Conservation (phyloP, 2,113 vertebrate genomes). For the Anseranas semipalmata region DNA sequence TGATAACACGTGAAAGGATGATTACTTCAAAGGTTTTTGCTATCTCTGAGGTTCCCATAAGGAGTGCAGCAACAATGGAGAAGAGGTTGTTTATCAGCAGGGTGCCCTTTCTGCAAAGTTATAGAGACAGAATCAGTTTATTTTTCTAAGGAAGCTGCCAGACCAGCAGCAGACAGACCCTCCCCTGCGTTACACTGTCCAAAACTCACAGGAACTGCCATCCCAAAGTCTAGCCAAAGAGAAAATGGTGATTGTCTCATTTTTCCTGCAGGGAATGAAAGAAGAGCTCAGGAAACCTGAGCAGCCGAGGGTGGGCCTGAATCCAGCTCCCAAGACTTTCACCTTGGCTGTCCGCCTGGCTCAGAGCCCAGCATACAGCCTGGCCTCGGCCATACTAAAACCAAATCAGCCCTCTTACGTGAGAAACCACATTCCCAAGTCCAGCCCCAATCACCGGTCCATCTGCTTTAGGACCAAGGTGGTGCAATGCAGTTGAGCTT, state of each 20-base stretch:
- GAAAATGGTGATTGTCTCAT: background rate
- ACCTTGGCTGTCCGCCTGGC: background rate
- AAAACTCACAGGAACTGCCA: background rate
- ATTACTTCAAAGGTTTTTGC: constrained; percentile 88
- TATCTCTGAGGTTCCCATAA: constrained; percentile 88
- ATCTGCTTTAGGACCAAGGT: rapidly evolving
- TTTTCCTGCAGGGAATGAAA: background rate
- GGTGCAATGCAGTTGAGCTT: rapidly evolving
- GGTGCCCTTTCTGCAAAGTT: constrained; percentile 85
- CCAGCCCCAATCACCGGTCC: background rate
- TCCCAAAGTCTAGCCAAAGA: background rate
- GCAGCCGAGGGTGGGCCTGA: background rate
- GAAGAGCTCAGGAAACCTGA: background rate
- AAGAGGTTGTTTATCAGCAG: constrained; percentile 95
- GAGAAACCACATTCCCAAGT: background rate
- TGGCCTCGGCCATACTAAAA: rapidly evolving
- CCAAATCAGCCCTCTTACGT: background rate
- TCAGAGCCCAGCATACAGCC: background rate
- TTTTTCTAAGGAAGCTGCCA: background rate
- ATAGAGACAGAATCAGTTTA: background rate
- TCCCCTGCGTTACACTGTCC: rapidly evolving
- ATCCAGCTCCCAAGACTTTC: background rate
- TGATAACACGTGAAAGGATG: constrained; percentile 84
- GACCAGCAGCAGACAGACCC: rapidly evolving
- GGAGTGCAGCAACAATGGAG: constrained; percentile 87